Conservation (phyloP, 2,888 invertebrate species). For the Synergus laeviventris region DNA sequence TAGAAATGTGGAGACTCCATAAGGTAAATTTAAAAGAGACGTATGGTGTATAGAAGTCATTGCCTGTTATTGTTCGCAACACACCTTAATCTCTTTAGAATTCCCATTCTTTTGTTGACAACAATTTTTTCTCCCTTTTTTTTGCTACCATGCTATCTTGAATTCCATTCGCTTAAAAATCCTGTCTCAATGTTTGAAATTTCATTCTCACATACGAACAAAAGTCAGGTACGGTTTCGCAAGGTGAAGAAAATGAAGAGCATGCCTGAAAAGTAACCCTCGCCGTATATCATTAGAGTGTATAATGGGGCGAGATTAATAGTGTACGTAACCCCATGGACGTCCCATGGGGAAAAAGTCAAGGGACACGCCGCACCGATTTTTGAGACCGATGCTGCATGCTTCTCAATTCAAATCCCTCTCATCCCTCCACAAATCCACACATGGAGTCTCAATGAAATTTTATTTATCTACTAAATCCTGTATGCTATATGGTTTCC, state of each 20-base stretch:
- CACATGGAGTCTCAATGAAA: neutral
- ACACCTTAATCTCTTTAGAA: neutral
- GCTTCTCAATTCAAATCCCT: neutral
- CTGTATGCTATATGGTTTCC: neutral
- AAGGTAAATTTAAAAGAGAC: neutral
- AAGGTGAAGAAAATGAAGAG: slow-evolving; percentile 21
- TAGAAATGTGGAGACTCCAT: neutral
- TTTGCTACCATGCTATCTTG: neutral
- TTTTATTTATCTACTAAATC: neutral
- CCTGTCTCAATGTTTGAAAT: slow-evolving; percentile 16
- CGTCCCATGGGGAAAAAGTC: slow-evolving; percentile 62
- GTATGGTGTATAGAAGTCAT: neutral
- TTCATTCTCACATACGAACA: slow-evolving; percentile 24
- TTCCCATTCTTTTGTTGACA: neutral
- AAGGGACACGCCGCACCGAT: slow-evolving; percentile 60
- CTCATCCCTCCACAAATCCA: neutral
- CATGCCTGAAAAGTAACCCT: slow-evolving; percentile 11
- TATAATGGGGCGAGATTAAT: slow-evolving; percentile 59
- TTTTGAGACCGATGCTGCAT: slow-evolving; percentile 58
- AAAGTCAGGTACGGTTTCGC: slow-evolving; percentile 9
- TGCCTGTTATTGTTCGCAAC: neutral
- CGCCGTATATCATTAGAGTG: slow-evolving; percentile 39
- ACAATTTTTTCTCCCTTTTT: neutral
- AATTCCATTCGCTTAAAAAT: neutral
- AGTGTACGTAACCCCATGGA: slow-evolving; percentile 55